phyloP scores from a whole-genome alignment of 2,797 vertebrate genomes.

The Alexandromys oeconomus region DNA sequence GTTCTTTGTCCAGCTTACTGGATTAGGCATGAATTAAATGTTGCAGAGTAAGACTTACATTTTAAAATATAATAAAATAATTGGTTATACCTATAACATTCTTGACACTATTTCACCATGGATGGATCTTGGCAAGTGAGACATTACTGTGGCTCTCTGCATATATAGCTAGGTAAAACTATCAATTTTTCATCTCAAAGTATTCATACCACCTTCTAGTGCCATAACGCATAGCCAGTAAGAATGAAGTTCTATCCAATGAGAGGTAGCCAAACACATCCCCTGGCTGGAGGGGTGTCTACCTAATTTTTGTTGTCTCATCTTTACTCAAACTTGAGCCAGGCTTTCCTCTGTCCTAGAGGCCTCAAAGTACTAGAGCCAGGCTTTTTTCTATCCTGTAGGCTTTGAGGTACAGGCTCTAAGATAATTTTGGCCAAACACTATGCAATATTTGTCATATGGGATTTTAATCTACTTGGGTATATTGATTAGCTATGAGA shows the following conservation, averaged over 20 bases:
- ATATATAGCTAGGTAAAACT: background rate
- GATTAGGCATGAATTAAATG: background rate
- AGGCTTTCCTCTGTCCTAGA: too few relatives aligned
- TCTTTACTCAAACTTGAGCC: too few relatives aligned
- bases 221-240: background rate
- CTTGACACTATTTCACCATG: background rate
- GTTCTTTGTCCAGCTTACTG: background rate
- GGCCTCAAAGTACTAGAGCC: too few relatives aligned
- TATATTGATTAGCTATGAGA: background rate
- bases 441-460: background rate
- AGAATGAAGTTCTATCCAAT: background rate
- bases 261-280: too few relatives aligned
- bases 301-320: too few relatives aligned
- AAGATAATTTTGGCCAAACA: too few relatives aligned
- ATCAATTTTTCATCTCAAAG: background rate
- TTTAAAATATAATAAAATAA: background rate
- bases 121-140: background rate
- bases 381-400: too few relatives aligned
- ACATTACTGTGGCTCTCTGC: background rate
- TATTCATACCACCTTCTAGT: background rate
- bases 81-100: background rate
- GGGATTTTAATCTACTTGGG: background rate
- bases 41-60: background rate
- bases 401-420: too few relatives aligned
- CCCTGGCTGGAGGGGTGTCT: too few relatives aligned